Evolutionary conservation across 2,797 vertebrate genomes (phyloP).

Genomic region (Champsocephalus esox): DNA sequence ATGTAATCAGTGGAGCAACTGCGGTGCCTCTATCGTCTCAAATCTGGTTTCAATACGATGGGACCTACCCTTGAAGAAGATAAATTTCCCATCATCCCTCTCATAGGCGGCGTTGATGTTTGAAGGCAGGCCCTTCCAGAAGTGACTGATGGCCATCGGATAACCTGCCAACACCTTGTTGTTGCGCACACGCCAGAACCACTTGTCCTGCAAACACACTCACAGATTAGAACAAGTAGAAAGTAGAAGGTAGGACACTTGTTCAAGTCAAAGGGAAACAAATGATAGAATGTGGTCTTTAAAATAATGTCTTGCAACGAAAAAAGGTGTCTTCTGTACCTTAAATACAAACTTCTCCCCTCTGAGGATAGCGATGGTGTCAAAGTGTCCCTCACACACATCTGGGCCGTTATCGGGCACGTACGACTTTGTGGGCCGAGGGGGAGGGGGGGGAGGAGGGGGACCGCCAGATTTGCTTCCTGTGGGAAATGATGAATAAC

Average conservation of each 20-base stretch:
- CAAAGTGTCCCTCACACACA: conserved; percentile 93
- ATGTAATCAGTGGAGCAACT: conserved; percentile 7
- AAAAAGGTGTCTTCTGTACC: conserved; percentile 71
- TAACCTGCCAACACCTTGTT: conserved; percentile 90
- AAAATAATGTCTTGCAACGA: background rate
- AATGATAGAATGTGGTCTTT: background rate
- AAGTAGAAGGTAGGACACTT: no score
- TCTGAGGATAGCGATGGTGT: conserved; percentile 90
- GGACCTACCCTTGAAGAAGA: conserved; percentile 93
- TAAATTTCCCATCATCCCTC: conserved; percentile 91
- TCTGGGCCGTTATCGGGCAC: conserved; percentile 84
- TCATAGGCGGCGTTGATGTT: conserved; percentile 93
- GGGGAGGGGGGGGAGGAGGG: conserved; percentile 69
- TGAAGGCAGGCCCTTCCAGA: conserved; percentile 91
- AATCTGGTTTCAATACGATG: conserved; percentile 8
- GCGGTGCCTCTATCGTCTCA: background rate
- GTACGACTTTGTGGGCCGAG: conserved; percentile 73
- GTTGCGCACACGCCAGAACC: conserved; percentile 93
- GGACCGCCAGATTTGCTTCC: conserved; percentile 80
- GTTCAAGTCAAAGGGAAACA: background rate
- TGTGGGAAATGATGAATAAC: conserved; percentile 42
- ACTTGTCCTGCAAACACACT: conserved; percentile 86
- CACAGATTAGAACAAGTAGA: background rate
- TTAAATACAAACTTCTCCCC: conserved; percentile 97
- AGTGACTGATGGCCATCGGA: conserved; percentile 91